A percentile compares a stretch with the other conserved stretches of the same genome.
phyloP scores from a whole-genome alignment of 2,113 vertebrate species.

The Nycticebus coucang region DNA sequence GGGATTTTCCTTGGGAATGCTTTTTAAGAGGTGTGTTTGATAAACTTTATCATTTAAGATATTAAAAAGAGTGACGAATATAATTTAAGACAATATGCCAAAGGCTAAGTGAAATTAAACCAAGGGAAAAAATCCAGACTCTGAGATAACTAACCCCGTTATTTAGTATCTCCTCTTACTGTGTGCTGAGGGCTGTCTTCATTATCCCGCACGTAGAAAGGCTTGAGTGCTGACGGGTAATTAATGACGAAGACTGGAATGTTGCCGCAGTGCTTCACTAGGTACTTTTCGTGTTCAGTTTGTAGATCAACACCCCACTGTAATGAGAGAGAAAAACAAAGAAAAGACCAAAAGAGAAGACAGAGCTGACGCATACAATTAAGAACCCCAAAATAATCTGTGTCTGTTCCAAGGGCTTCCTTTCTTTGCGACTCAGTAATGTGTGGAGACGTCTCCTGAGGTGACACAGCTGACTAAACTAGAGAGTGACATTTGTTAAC shows the following conservation, averaged over 20 bases:
- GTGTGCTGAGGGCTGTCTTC: slow-evolving; percentile 89
- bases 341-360: slow-evolving; percentile 30
- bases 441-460: slow-evolving; percentile 17
- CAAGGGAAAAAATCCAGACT: background rate
- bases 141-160: background rate
- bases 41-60: background rate
- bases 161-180: slow-evolving; percentile 83
- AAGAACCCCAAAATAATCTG: background rate
- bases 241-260: slow-evolving; percentile 94
- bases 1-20: background rate
- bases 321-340: slow-evolving; percentile 63
- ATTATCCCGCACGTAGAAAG: slow-evolving; percentile 97
- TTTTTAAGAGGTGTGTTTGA: background rate
- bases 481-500: background rate
- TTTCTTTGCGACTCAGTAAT: background rate
- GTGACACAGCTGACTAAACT: slow-evolving; percentile 54
- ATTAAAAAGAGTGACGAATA: background rate
- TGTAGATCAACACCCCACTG: slow-evolving; percentile 97
- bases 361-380: background rate
- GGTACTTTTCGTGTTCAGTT: slow-evolving; percentile 95
- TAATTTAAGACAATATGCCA: background rate
- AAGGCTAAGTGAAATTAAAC: slow-evolving; percentile 46
- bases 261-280: slow-evolving; percentile 94
- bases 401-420: background rate
- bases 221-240: slow-evolving; percentile 95